A percentile compares a stretch with the other conserved stretches of the same genome.
phyloP scores from a whole-genome alignment of 1,140 invertebrate genomes.

The Drosophila equinoxialis region DNA sequence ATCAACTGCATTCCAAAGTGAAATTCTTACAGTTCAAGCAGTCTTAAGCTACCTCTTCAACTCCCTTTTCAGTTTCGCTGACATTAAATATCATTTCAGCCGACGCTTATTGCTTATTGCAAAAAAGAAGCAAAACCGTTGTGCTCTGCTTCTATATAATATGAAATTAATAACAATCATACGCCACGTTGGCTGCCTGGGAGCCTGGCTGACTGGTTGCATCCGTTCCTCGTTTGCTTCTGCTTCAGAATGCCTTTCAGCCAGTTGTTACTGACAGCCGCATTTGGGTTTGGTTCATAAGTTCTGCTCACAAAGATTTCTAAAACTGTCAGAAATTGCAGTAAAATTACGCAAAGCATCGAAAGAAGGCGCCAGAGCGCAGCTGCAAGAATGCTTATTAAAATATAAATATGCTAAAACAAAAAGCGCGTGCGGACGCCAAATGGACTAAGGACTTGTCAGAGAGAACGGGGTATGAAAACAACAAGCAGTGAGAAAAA shows the following conservation, averaged over 20 bases:
- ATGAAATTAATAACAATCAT: slow-evolving; percentile 81
- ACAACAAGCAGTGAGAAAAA: not conserved
- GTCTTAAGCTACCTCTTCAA: slow-evolving; percentile 4
- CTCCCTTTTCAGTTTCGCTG: slow-evolving; percentile 33
- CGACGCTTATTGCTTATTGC: slow-evolving; percentile 79
- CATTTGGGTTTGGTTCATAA: slow-evolving; percentile 71
- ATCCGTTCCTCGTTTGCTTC: not conserved
- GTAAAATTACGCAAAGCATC: slow-evolving; percentile 71
- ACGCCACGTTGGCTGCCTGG: slow-evolving; percentile 66
- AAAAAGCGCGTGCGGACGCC: slow-evolving; percentile 58
- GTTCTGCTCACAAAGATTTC: slow-evolving; percentile 76
- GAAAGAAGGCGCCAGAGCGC: slow-evolving; percentile 57
- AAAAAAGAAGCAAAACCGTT: slow-evolving; percentile 34
- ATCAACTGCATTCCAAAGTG: slow-evolving; percentile 1
- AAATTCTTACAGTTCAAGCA: not conserved
- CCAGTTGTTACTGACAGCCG: slow-evolving; percentile 76
- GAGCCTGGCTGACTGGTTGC: slow-evolving; percentile 25
- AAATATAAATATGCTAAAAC: slow-evolving; percentile 80
- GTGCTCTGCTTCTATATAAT: slow-evolving; percentile 67
- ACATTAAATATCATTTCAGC: slow-evolving; percentile 75
- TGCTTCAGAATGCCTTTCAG: slow-evolving; percentile 14
- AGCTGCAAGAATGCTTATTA: slow-evolving; percentile 80
- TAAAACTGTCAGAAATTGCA: slow-evolving; percentile 80
- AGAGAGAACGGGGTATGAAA: slow-evolving; percentile 27
- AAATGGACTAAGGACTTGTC: slow-evolving; percentile 51